Percentiles rank a stretch among this genome's conserved stretches.
Conservation (phyloP, 2,113 vertebrate genomes). For the Anhinga anhinga region DNA sequence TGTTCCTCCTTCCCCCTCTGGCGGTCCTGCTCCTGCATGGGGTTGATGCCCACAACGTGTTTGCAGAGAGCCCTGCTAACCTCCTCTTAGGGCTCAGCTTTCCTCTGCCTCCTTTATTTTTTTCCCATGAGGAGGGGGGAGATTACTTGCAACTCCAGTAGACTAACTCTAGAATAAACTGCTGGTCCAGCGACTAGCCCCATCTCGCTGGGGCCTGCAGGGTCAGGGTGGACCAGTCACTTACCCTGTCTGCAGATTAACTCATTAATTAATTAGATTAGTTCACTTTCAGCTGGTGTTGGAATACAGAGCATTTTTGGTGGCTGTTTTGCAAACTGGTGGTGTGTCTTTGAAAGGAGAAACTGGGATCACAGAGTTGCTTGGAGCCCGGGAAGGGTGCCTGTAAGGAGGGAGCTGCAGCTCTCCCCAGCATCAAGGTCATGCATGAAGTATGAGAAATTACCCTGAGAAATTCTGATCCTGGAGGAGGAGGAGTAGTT, state of each 20-base stretch:
- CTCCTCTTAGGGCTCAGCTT: background rate
- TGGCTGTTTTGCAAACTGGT: fast-evolving
- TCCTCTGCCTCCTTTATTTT: background rate
- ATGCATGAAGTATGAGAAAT: slow-evolving; percentile 59
- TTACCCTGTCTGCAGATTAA: background rate
- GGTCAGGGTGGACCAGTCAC: background rate
- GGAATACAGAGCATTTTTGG: background rate
- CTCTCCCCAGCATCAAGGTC: slow-evolving; percentile 41
- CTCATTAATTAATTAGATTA: background rate
- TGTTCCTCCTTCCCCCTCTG: background rate
- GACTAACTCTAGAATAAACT: background rate
- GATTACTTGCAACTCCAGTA: background rate
- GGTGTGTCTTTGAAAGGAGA: background rate
- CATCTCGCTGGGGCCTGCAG: background rate
- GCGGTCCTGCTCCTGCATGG: fast-evolving
- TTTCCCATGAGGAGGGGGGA: background rate
- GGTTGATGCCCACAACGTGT: fast-evolving
- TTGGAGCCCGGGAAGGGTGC: background rate
- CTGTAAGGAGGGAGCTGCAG: background rate
- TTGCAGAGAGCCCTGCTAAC: background rate
- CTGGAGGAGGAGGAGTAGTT: slow-evolving; percentile 47
- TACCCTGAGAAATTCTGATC: slow-evolving; percentile 52
- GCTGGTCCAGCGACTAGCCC: background rate
- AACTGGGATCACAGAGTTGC: background rate
- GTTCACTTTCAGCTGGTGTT: background rate